Evolutionary conservation across 53 echinoderm and acorn worm species (phyloP), one percentile per base, ranked within the genome.

Genomic region (Echinarachnius parma): DNA sequence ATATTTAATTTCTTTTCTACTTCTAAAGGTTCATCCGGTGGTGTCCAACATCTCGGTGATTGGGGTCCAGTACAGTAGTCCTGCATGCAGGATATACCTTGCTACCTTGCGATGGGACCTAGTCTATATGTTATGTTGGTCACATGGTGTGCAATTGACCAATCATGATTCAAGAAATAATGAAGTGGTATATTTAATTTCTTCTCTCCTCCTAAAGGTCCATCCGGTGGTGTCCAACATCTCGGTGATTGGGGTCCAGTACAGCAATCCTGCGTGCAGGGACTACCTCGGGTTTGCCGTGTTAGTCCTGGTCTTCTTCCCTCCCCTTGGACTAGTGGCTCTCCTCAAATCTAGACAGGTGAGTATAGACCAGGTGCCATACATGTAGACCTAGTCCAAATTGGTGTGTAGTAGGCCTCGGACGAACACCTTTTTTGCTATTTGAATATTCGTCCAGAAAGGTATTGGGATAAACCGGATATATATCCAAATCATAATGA

Each of bases 281-380:
- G 74, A 72, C 57, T 72, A 72, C 54, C 74, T 72, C 4, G 74
- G 74, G 18, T 57, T 72, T 5, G 55, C 74, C 3, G 39, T 72
- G 42, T 72, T 72, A 5, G 55, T 72, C 25, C 28, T 72, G 56
- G 57, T 72, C 57, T 72, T 72, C 74, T 72, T 54, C 20, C 74
- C 74, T 26, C 74, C 74, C 15, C 24, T 72, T 24, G 74, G 74
- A 8, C 55, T 72, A 16, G 24, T 55, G 4, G 74, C 74, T 56
- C 22, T 72, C 57, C 44, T 72, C 36, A 72, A 72, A 28, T 72
- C 74, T 2, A 57, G 74, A 72, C 74, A 72, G 74, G 74, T 72
- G 27, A 35, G 25, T n/a, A n/a, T n/a, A n/a, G n/a, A n/a, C n/a
- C n/a, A n/a, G n/a, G n/a, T n/a, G n/a, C n/a, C n/a, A n/a, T n/a